Base-by-base conservation (phyloP, 2,113 vertebrate genomes). In the Oenanthe oenanthe region DNA sequence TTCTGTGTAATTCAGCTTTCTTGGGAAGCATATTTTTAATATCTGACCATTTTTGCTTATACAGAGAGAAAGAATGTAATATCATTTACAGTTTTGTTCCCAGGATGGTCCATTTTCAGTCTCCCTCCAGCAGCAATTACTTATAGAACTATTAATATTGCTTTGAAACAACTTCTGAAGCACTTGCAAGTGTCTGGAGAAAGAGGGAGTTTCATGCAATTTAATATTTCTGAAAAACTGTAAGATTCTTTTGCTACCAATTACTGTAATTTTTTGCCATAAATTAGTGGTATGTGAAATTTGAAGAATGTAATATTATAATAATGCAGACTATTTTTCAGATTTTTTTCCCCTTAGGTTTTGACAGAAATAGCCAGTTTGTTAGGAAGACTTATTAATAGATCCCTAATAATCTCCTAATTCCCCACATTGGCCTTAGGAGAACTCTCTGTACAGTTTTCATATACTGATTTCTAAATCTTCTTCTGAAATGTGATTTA, bases 21-120 rank as follows among this genome's bases (percentile, higher is more conserved):
- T 93, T 81, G 81, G 71, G 93, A 94, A 97, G 88, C 80, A 56
- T 78, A 57, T 95, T 97, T 97, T 94, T 92, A 87, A 94, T 95
- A 92, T 92, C 84, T 89, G 87, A 88, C 54, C 34, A 89, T 32
- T 96, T 97, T 61, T 60, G 43, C 76, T 94, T 95, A 94, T 92
- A 73, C 72, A 91, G 51, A 92, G 79, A 82, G 48, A 87, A 88
- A 85, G 28, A 94, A 68, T 62, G 29, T 74, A 93, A 83, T 56
- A 94, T 77, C 58, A 66, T 89, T 89, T 96, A 70, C 34, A 85
- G 67, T 93, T 95, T 91, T 76, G 26, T 95, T 93, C 75, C 42
- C 36, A 79, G 17, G n/a, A 89, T 93, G 53, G 88, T 88, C 65
- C 73, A 82, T 92, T 95, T 95, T 87, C 80, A 87, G 47, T 85